Evolutionary conservation across 30 jellyfish, hydroid and myxozoan genomes (phyloP).

Genomic region (Aurelia sp.): DNA sequence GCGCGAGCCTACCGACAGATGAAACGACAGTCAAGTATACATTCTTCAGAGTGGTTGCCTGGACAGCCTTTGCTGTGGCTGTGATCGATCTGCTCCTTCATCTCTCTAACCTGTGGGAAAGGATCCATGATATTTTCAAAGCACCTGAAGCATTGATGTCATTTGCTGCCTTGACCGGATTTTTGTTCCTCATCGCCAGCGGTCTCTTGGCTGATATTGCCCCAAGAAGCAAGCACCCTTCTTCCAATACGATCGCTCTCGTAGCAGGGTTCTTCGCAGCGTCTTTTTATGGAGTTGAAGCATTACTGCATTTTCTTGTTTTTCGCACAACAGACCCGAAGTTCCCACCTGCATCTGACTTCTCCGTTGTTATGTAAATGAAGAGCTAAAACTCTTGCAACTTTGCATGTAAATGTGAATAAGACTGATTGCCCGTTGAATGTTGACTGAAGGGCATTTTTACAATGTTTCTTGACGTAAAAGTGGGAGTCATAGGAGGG

Average conservation of each 20-base stretch:
- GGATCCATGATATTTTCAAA: conserved; percentile 49
- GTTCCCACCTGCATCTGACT: conserved; percentile 58
- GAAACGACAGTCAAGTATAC: conserved; percentile 59
- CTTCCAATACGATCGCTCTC: conserved; percentile 39
- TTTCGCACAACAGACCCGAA: conserved; percentile 61
- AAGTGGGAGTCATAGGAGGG: too few species aligned
- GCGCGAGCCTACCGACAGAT: conserved; percentile 47
- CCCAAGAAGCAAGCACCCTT: conserved; percentile 59
- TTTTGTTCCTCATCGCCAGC: conserved; percentile 56
- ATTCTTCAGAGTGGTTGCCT: conserved; percentile 64
- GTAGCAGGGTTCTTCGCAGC: conserved; percentile 72
- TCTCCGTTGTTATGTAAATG: conserved; percentile 18
- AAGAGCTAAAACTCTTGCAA: too few species aligned
- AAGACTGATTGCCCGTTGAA: too few species aligned
- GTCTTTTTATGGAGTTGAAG: conserved; percentile 54
- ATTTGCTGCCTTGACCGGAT: conserved; percentile 68
- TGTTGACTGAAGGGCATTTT: too few species aligned
- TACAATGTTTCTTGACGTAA: too few species aligned
- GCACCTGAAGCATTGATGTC: conserved; percentile 72
- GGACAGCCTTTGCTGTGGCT: conserved; percentile 66
- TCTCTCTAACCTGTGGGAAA: conserved; percentile 45
- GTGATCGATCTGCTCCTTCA: conserved; percentile 45
- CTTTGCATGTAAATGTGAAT: too few species aligned
- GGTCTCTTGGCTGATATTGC: conserved; percentile 66
- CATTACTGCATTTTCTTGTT: conserved; percentile 54